Percentiles rank a stretch among this genome's conserved stretches.
phyloP scores from a whole-genome alignment of 2,888 invertebrate genomes.

The Cheiracanthium punctorium region DNA sequence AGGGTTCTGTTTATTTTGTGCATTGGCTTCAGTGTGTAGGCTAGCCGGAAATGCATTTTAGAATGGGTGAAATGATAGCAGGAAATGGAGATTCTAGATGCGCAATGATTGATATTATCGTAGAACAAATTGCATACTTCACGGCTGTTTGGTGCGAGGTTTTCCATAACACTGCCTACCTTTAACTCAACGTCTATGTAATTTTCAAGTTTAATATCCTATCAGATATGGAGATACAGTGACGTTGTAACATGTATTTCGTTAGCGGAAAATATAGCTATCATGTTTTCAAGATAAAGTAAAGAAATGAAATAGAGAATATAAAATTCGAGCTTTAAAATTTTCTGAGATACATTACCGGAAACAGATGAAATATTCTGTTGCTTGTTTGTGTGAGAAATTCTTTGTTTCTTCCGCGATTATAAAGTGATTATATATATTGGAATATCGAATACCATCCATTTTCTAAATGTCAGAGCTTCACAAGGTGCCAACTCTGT shows the following conservation, averaged over 20 bases:
- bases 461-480: no score
- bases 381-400: no score
- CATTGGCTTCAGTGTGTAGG: slow-evolving; percentile 30
- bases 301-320: no score
- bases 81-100: slow-evolving; percentile 58
- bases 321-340: no score
- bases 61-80: slow-evolving; percentile 41
- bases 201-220: slow-evolving; percentile 40
- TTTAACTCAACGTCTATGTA: slow-evolving; percentile 45
- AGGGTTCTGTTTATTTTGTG: slow-evolving; percentile 39
- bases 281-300: no score
- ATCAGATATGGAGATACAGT: slow-evolving; percentile 5
- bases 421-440: no score
- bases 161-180: slow-evolving; percentile 33
- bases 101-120: slow-evolving; percentile 48
- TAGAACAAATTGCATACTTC: slow-evolving; percentile 53
- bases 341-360: no score
- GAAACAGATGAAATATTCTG: no score
- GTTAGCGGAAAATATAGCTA: no score
- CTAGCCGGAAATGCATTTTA: slow-evolving; percentile 46
- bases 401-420: no score
- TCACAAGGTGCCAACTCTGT: no score
- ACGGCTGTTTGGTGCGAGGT: slow-evolving; percentile 46
- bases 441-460: no score
- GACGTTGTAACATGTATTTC: neutral